These are phyloP conservation scores for Lamellibrachia luymesi DNA, from an alignment of 1,140 invertebrate species.

Conservation along the genomic window DNA sequence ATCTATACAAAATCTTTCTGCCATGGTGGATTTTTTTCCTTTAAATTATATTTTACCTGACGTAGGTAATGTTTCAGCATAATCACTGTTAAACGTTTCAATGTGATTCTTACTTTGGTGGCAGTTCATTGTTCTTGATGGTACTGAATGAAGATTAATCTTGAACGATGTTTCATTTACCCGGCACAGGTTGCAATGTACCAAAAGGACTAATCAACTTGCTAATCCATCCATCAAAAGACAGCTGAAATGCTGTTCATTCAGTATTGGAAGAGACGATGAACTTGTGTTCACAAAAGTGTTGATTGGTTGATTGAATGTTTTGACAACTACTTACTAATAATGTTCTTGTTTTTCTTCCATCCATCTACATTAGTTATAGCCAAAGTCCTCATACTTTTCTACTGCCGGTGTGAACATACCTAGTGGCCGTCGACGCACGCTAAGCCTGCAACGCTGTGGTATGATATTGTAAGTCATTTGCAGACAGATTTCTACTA, in stretches of 20 bases:
- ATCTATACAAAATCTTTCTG: background rate
- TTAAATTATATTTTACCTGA: background rate
- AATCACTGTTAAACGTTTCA: background rate
- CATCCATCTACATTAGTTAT: background rate
- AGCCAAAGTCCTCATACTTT: background rate
- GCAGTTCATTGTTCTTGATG: background rate
- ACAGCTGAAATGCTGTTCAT: background rate
- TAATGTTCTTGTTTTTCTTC: background rate
- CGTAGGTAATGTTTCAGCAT: background rate
- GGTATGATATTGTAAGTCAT: slow-evolving; percentile 5
- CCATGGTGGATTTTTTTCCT: background rate
- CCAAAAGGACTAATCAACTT: background rate
- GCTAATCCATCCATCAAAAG: background rate
- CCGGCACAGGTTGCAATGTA: background rate
- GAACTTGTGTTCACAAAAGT: background rate
- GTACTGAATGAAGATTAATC: background rate
- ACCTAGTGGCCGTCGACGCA: background rate
- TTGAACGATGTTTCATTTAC: background rate
- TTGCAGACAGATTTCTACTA: slow-evolving; percentile 5
- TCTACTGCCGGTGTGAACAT: background rate
- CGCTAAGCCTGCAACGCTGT: slow-evolving; percentile 2
- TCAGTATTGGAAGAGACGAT: background rate
- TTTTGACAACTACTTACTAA: slow-evolving; percentile 1
- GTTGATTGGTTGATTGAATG: background rate
- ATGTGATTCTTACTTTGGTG: background rate